Evolutionary conservation across 2,113 vertebrate genomes (phyloP).

Genomic region (Microcebus jonahi): DNA sequence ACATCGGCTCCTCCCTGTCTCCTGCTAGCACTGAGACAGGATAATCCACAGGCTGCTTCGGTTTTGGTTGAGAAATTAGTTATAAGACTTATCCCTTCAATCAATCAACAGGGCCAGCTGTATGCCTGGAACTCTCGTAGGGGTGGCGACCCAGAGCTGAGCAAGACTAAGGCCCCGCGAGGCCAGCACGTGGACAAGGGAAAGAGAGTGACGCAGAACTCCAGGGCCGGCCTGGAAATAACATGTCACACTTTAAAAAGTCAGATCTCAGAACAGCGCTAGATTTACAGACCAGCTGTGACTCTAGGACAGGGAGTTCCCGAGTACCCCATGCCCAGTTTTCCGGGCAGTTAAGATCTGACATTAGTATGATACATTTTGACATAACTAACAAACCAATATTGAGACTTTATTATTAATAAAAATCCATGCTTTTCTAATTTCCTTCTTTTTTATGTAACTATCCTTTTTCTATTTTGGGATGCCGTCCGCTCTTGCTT

Average conservation of each 20-base stretch:
- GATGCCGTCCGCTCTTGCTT: neutral
- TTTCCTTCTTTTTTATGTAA: neutral
- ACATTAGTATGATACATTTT: no score
- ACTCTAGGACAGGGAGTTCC: neutral
- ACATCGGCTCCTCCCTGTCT: neutral
- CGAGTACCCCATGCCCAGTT: accelerated
- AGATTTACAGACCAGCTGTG: neutral
- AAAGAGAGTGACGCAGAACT: neutral
- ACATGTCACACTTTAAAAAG: neutral
- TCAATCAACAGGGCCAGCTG: neutral
- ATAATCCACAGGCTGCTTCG: neutral
- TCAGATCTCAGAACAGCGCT: neutral
- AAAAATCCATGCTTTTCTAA: neutral
- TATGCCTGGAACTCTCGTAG: neutral
- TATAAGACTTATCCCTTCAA: neutral
- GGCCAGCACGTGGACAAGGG: neutral
- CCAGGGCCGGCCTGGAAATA: accelerated
- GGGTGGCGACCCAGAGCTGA: no score
- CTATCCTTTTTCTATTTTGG: neutral
- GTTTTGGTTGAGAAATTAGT: neutral
- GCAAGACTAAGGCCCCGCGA: accelerated
- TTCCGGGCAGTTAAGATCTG: no score
- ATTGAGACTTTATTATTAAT: neutral
- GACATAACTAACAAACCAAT: no score
- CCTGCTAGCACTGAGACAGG: neutral